These are phyloP conservation scores for Lycodopsis pacificus DNA, from an alignment of 2,797 vertebrate species.

Conservation along the genomic window DNA sequence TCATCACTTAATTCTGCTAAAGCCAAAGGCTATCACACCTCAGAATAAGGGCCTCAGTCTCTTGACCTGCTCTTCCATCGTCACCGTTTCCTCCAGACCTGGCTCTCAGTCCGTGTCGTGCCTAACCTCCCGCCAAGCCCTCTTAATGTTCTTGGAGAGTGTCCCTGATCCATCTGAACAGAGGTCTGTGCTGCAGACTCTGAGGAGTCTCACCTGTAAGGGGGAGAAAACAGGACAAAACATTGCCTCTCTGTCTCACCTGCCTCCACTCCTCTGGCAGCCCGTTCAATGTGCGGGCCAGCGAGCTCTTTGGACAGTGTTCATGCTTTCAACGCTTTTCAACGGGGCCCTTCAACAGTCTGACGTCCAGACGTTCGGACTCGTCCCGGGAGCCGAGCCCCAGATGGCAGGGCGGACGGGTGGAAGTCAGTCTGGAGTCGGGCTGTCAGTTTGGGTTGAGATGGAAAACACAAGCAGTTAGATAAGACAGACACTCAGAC, in stretches of 20 bases:
- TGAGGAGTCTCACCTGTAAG: constrained; percentile 67
- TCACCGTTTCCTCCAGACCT: constrained; percentile 29
- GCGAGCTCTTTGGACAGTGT: constrained; percentile 31
- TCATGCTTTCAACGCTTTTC: constrained; percentile 36
- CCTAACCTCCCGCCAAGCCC: constrained; percentile 33
- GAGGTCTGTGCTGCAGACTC: constrained; percentile 48
- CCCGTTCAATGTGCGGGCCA: not conserved
- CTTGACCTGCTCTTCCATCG: constrained; percentile 4
- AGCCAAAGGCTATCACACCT: not conserved
- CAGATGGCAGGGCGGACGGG: not conserved
- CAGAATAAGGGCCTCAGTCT: not conserved
- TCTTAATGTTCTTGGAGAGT: constrained; percentile 59
- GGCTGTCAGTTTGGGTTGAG: constrained; percentile 47
- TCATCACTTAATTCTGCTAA: not conserved
- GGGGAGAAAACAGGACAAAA: constrained; percentile 27
- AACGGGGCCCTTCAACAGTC: constrained; percentile 27
- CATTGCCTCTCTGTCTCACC: constrained; percentile 66
- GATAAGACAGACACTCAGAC: constrained; percentile 40
- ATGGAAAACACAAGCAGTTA: constrained; percentile 20
- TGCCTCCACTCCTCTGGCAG: constrained; percentile 49
- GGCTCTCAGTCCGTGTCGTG: constrained; percentile 1
- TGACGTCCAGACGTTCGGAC: constrained; percentile 15
- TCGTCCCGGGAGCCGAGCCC: not conserved
- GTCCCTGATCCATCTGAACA: constrained; percentile 49
- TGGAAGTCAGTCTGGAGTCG: not conserved